These are phyloP conservation scores for Aphidius gifuensis DNA, from an alignment of 1,140 invertebrate species.

Conservation along the genomic window DNA sequence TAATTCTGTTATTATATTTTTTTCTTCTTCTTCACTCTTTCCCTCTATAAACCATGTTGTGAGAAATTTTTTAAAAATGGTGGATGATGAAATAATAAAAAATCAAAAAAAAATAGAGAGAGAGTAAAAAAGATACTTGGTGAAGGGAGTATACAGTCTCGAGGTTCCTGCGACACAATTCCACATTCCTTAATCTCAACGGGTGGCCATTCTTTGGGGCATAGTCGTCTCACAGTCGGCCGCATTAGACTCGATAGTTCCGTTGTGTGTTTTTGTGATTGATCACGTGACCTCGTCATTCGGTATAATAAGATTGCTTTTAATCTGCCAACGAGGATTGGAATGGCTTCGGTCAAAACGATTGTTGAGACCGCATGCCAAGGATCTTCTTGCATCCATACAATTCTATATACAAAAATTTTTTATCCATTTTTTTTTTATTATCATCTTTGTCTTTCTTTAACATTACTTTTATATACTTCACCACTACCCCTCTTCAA, in stretches of 20 bases:
- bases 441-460: constrained; percentile 7
- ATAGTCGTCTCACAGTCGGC: constrained; percentile 37
- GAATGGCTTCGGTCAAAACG: constrained; percentile 13
- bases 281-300: constrained; percentile 54
- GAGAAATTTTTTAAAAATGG: too few relatives aligned
- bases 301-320: constrained; percentile 53
- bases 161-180: constrained; percentile 46
- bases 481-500: not conserved
- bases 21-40: too few relatives aligned
- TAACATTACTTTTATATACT: too few relatives aligned
- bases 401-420: not conserved
- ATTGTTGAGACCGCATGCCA: constrained; percentile 21
- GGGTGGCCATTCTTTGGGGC: constrained; percentile 42
- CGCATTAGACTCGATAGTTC: constrained; percentile 50
- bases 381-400: not conserved
- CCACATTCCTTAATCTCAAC: constrained; percentile 53
- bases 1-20: too few relatives aligned
- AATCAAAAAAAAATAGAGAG: too few relatives aligned
- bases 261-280: constrained; percentile 54
- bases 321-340: constrained; percentile 39
- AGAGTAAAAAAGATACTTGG: too few relatives aligned
- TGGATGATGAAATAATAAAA: too few relatives aligned
- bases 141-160: constrained; percentile 20
- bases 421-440: not conserved
- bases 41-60: too few relatives aligned